phyloP scores from a whole-genome alignment of 2,113 vertebrate species.

The Cephalopterus ornatus region DNA sequence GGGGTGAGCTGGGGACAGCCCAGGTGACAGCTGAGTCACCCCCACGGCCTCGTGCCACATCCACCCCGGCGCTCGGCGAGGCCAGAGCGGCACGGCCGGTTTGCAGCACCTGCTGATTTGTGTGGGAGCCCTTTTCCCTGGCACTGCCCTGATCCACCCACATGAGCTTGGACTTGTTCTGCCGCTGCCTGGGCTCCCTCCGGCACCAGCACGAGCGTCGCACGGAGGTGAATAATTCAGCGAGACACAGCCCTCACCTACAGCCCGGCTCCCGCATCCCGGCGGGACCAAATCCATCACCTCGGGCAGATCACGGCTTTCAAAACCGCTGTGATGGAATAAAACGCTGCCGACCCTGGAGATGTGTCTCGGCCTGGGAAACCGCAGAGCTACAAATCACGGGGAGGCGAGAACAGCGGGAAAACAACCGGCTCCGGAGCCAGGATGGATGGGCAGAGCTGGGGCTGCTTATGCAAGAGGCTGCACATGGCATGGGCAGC shows the following conservation, averaged over 20 bases:
- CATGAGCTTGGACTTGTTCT: not conserved
- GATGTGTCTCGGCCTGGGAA: not conserved
- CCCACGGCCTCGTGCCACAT: not conserved
- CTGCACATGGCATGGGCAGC: not conserved
- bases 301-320: not conserved
- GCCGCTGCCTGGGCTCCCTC: not conserved
- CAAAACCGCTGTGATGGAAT: not conserved
- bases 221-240: not conserved
- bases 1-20: not conserved
- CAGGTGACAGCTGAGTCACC: slow-evolving; percentile 42
- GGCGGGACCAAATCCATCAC: not conserved
- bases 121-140: accelerated
- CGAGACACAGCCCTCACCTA: not conserved
- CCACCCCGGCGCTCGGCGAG: accelerated
- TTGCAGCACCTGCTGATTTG: accelerated
- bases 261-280: not conserved
- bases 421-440: not conserved
- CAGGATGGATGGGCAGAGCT: not conserved
- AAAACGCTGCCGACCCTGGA: not conserved
- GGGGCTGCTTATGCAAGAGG: not conserved
- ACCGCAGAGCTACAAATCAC: not conserved
- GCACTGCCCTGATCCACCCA: not conserved
- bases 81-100: not conserved
- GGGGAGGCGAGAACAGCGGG: not conserved
- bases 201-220: accelerated